These are phyloP conservation scores for Cynocephalus volans DNA, from an alignment of 2,113 vertebrate species.

Conservation along the genomic window DNA sequence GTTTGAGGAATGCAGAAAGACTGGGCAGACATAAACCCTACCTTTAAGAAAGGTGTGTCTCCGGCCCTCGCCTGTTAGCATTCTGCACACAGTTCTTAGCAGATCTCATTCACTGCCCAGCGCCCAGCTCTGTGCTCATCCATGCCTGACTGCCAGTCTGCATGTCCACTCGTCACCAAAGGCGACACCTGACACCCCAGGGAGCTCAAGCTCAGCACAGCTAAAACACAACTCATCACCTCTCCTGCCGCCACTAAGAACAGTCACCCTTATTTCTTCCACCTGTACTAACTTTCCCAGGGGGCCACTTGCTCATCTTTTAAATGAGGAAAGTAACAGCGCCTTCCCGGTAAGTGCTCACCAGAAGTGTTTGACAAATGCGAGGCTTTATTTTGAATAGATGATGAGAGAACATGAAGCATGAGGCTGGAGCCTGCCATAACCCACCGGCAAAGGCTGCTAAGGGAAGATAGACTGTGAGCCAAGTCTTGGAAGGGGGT, in stretches of 20 bases:
- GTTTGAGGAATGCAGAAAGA: neutral
- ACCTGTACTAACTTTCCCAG: neutral
- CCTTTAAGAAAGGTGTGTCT: neutral
- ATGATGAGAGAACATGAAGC: neutral
- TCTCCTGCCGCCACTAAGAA: neutral
- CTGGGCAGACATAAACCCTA: neutral
- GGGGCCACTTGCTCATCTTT: neutral
- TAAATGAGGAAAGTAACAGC: neutral
- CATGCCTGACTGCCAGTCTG: neutral
- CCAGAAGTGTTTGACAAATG: neutral
- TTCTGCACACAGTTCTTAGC: neutral
- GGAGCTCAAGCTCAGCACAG: neutral
- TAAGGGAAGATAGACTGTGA: neutral
- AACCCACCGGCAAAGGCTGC: neutral
- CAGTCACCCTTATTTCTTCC: neutral
- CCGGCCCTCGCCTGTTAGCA: neutral
- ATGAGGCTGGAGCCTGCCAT: neutral
- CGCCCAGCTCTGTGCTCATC: neutral
- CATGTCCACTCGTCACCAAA: neutral
- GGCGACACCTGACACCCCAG: rapidly evolving
- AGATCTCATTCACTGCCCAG: neutral
- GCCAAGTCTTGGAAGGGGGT: neutral
- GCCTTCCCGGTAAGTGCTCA: neutral
- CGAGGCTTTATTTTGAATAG: neutral
- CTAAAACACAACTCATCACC: neutral